phyloP scores from a whole-genome alignment of 2,888 invertebrate genomes.

The Linyphia triangularis region DNA sequence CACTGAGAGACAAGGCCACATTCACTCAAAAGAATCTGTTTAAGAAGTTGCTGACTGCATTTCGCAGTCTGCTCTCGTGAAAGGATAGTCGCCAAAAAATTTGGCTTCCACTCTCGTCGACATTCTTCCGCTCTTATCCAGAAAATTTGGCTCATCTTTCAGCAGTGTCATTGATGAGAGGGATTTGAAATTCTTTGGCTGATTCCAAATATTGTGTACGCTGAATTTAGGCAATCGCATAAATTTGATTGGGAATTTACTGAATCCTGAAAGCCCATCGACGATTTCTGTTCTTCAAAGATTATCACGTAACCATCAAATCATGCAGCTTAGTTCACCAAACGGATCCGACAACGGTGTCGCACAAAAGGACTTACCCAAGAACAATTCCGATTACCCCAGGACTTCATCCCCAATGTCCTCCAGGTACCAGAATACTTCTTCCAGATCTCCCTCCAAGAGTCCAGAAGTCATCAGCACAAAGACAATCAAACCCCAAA shows the following conservation, averaged over 20 bases:
- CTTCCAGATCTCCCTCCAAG: slow-evolving; percentile 59
- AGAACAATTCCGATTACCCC: background rate
- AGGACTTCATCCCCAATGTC: slow-evolving; percentile 38
- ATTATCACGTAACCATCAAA: background rate
- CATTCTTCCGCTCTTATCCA: background rate
- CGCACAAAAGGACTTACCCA: no score
- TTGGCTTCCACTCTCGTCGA: background rate
- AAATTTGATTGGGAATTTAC: no score
- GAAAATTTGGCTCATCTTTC: background rate
- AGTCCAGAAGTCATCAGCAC: slow-evolving; percentile 52
- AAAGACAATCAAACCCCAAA: slow-evolving; percentile 30
- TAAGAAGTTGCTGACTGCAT: slow-evolving; percentile 57
- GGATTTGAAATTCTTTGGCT: no score
- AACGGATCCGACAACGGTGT: slow-evolving; percentile 27
- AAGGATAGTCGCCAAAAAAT: background rate
- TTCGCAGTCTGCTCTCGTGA: slow-evolving; percentile 6
- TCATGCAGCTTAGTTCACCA: slow-evolving; percentile 57
- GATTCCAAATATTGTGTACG: no score
- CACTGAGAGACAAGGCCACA: slow-evolving; percentile 15
- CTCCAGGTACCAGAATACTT: slow-evolving; percentile 1
- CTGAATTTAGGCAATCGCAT: no score
- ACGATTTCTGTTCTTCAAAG: background rate
- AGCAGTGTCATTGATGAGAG: background rate
- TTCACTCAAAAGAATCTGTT: slow-evolving; percentile 52
- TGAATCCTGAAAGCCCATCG: background rate